Evolutionary conservation across 1,140 invertebrate genomes (phyloP).

Genomic region (Trachelipus rathkii): DNA sequence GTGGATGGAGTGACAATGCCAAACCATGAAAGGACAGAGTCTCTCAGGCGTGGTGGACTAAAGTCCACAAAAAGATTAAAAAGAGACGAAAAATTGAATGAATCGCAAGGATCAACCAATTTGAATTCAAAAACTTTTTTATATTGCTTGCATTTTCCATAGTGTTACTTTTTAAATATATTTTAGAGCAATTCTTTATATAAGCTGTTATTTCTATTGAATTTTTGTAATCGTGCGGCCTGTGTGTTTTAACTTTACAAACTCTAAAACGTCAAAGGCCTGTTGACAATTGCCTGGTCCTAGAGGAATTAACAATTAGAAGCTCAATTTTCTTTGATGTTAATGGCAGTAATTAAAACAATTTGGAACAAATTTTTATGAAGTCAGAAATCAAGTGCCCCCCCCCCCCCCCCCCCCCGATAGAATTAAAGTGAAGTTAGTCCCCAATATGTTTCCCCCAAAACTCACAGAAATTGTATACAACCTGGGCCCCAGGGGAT

Average conservation of each 20-base stretch:
- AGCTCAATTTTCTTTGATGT: background rate
- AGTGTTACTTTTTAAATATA: constrained; percentile 35
- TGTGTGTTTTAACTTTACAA: constrained; percentile 20
- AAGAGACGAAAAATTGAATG: constrained; percentile 30
- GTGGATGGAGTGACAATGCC: constrained; percentile 32
- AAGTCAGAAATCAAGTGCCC: constrained; percentile 1
- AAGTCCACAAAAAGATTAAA: constrained; percentile 39
- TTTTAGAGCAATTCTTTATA: constrained; percentile 32
- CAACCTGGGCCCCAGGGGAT: constrained; percentile 74
- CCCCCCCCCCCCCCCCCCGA: too few relatives aligned
- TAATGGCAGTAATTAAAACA: background rate
- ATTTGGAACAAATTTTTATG: background rate
- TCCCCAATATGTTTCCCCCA: constrained; percentile 32
- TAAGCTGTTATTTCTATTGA: constrained; percentile 32
- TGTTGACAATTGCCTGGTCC: background rate
- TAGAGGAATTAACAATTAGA: constrained; percentile 25
- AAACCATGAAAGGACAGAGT: constrained; percentile 34
- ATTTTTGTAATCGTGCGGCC: constrained; percentile 31
- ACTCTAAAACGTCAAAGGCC: background rate
- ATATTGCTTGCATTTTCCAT: constrained; percentile 36
- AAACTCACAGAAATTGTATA: constrained; percentile 40
- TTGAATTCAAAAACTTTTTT: constrained; percentile 38
- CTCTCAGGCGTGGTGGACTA: constrained; percentile 33
- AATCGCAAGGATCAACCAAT: constrained; percentile 24
- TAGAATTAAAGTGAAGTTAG: constrained; percentile 9